Conservation (phyloP, 2,113 vertebrate species). For the Prochilodus magdalenae region DNA sequence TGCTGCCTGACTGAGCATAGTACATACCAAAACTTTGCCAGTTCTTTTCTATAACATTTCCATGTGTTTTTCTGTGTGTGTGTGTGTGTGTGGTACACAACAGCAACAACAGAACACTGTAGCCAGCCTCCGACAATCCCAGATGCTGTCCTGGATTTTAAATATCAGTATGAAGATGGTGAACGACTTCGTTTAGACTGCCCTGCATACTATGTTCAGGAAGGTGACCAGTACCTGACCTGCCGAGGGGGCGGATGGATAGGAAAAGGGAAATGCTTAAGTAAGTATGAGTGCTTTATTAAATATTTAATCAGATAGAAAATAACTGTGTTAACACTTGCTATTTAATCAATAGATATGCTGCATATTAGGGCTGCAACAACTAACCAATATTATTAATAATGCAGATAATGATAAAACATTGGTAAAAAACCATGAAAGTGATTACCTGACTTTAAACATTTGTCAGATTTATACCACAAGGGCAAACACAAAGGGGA, state of each 20-base stretch:
- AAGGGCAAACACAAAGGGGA: no score
- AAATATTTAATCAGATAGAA: neutral
- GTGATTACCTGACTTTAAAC: no score
- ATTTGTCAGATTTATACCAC: no score
- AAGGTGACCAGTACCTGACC: neutral
- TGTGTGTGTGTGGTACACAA: slow-evolving; percentile 4
- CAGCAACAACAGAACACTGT: neutral
- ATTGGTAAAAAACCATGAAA: no score
- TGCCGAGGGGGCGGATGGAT: neutral
- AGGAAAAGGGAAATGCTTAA: neutral
- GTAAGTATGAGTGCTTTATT: neutral
- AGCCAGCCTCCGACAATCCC: neutral
- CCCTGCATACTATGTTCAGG: neutral
- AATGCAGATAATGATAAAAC: no score
- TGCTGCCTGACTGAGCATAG: no score
- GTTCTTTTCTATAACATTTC: neutral
- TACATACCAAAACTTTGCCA: no score
- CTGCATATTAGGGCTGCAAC: no score
- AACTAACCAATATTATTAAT: no score
- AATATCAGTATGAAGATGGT: neutral
- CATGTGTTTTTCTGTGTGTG: neutral
- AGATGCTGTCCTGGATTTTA: neutral
- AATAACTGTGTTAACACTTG: no score
- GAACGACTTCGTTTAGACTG: neutral
- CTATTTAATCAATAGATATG: no score